Evolutionary conservation across 2,113 vertebrate species (phyloP).

Genomic region (Gasterosteus aculeatus): DNA sequence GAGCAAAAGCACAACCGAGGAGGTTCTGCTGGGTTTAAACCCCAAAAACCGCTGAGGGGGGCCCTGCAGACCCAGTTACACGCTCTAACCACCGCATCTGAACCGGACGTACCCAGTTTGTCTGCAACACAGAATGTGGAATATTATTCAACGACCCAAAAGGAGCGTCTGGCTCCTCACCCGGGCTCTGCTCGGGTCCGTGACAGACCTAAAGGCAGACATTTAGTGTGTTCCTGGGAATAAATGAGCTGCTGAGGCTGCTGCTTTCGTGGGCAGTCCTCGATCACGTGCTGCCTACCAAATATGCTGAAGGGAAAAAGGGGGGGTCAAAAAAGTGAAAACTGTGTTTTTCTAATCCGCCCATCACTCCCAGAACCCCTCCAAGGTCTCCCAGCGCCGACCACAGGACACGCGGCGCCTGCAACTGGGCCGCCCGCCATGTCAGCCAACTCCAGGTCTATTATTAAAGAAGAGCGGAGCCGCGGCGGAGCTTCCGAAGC

Average conservation of each 20-base stretch:
- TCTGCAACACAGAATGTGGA: slow-evolving; percentile 26
- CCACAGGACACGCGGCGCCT: slow-evolving; percentile 71
- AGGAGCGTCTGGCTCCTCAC: neutral
- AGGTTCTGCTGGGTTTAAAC: slow-evolving; percentile 27
- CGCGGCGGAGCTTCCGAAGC: slow-evolving; percentile 21
- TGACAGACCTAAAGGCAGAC: neutral
- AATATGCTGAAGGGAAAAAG: slow-evolving; percentile 17
- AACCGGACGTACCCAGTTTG: slow-evolving; percentile 15
- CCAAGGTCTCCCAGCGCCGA: slow-evolving; percentile 57
- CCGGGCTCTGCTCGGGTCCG: neutral
- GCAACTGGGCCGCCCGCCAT: slow-evolving; percentile 62
- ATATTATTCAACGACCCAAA: neutral
- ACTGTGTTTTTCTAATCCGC: slow-evolving; percentile 58
- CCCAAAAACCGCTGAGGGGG: slow-evolving; percentile 13
- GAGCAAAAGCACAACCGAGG: neutral
- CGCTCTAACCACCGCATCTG: slow-evolving; percentile 18
- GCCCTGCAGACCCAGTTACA: slow-evolving; percentile 12
- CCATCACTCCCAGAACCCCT: slow-evolving; percentile 48
- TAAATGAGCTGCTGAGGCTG: neutral
- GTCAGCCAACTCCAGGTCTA: slow-evolving; percentile 40
- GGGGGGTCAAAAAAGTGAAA: slow-evolving; percentile 32
- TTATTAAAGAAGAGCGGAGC: slow-evolving; percentile 59
- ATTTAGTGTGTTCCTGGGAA: neutral
- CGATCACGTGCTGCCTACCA: slow-evolving; percentile 16
- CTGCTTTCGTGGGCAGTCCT: neutral